Conservation (phyloP, 2,113 vertebrate species). For the Anas platyrhynchos region DNA sequence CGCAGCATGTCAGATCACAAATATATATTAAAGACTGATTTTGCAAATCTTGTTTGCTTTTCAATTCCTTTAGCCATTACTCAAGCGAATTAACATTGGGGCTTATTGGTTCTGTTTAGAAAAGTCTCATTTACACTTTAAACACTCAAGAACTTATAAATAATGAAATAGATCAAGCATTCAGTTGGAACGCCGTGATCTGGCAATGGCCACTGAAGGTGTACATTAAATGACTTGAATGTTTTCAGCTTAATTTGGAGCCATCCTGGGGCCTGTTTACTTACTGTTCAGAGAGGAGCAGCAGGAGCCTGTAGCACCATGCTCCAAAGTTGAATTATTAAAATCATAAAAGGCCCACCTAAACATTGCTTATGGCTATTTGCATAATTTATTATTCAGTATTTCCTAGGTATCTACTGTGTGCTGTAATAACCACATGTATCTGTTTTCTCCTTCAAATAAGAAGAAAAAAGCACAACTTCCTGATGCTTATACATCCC, state of each 20-base stretch:
- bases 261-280: background rate
- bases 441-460: background rate
- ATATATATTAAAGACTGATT: background rate
- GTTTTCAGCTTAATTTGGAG: slow-evolving; percentile 15
- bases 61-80: background rate
- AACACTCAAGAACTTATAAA: background rate
- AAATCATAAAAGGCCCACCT: background rate
- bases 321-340: background rate
- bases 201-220: background rate
- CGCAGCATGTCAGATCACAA: background rate
- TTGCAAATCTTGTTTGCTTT: background rate
- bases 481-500: background rate
- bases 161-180: background rate
- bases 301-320: background rate
- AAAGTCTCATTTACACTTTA: slow-evolving; percentile 6
- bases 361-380: background rate
- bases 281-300: background rate
- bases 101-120: background rate
- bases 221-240: slow-evolving; percentile 10
- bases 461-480: background rate
- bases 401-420: background rate
- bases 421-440: background rate
- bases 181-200: fast-evolving
- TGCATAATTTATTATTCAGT: background rate
- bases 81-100: background rate